Evolutionary conservation across 1,140 invertebrate species (phyloP).

Genomic region (Ylistrum balloti): DNA sequence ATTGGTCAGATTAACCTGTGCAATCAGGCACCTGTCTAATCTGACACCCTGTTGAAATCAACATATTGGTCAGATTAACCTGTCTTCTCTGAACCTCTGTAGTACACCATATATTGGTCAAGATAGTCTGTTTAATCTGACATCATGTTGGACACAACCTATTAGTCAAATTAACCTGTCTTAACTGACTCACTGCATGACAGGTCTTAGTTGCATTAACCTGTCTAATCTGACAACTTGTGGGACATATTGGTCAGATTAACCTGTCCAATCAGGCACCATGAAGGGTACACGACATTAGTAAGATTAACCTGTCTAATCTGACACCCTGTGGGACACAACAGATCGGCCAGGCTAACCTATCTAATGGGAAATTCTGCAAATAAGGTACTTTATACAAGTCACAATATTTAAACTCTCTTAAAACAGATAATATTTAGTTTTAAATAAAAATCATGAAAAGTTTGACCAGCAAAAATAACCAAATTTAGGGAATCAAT

Average conservation of each 20-base stretch:
- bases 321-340: conserved; percentile 10
- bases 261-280: background rate
- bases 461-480: too few relatives aligned
- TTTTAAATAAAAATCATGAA: too few relatives aligned
- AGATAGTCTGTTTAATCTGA: background rate
- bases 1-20: too few relatives aligned
- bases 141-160: background rate
- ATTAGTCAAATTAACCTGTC: background rate
- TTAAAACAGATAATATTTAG: too few relatives aligned
- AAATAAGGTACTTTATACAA: too few relatives aligned
- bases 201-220: too few relatives aligned
- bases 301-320: background rate
- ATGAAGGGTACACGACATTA: background rate
- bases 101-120: too few relatives aligned
- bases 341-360: background rate
- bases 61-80: background rate
- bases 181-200: background rate
- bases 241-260: too few relatives aligned
- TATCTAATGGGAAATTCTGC: background rate
- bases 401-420: too few relatives aligned
- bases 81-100: background rate
- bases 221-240: too few relatives aligned
- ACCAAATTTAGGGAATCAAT: too few relatives aligned
- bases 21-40: background rate
- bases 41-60: background rate